Evolutionary conservation across 1,140 invertebrate genomes (phyloP).

Genomic region (Aradophagus sp.): DNA sequence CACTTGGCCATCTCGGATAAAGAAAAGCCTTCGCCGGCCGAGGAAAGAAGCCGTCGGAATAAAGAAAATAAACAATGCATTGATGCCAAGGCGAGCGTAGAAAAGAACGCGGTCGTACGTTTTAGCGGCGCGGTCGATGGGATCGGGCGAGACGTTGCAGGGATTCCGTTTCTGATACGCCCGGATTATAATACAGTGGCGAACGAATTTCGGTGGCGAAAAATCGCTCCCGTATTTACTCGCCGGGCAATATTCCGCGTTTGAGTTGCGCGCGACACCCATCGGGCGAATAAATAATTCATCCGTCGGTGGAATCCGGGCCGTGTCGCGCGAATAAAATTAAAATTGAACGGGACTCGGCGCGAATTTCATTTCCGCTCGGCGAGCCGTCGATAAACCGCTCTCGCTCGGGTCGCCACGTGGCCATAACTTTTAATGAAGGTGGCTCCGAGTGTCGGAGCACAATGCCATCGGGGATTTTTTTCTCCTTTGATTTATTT

Average conservation of each 20-base stretch:
- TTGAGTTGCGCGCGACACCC: neutral
- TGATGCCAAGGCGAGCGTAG: conserved; percentile 20
- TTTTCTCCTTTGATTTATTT: conserved; percentile 11
- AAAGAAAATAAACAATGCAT: conserved; percentile 28
- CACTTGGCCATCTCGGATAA: too few relatives aligned
- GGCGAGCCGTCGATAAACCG: conserved; percentile 20
- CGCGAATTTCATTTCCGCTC: conserved; percentile 44
- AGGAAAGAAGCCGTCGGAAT: conserved; percentile 15
- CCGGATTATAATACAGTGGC: too few relatives aligned
- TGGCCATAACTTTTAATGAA: conserved; percentile 44
- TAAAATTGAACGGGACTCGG: conserved; percentile 43
- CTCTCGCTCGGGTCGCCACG: conserved; percentile 17
- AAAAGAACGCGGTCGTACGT: conserved; percentile 7
- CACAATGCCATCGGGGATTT: conserved; percentile 6
- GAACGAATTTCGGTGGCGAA: neutral
- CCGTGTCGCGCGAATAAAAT: conserved; percentile 29
- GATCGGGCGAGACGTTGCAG: neutral
- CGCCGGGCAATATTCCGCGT: too few relatives aligned
- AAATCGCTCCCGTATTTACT: conserved; percentile 2
- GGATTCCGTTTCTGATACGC: conserved; percentile 36
- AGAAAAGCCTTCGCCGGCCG: too few relatives aligned
- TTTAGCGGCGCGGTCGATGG: conserved; percentile 9
- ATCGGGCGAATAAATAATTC: conserved; percentile 25
- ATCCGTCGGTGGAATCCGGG: conserved; percentile 21
- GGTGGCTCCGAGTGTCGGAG: conserved; percentile 11